A percentile compares a stretch with the other conserved stretches of the same genome.
phyloP scores from a whole-genome alignment of 2,113 vertebrate species.

The Cheilinus undulatus region DNA sequence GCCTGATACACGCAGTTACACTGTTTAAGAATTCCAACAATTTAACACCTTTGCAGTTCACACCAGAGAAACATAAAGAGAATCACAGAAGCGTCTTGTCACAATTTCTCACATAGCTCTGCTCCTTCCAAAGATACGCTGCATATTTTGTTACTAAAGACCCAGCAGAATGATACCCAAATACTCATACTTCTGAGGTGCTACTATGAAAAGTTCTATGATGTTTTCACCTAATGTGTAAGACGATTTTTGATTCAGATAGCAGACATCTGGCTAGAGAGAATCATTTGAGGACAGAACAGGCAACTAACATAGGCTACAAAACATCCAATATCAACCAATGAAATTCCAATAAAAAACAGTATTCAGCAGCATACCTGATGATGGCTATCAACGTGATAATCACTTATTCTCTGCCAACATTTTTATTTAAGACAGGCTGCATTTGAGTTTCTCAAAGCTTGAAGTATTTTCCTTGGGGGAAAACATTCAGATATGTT shows the following conservation, averaged over 20 bases:
- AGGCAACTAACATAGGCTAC: background rate
- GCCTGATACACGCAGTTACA: background rate
- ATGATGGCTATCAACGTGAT: too few species aligned
- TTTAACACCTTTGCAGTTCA: constrained; percentile 16
- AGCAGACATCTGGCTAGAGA: background rate
- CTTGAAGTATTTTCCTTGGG: too few species aligned
- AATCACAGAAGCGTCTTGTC: background rate
- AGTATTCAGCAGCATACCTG: too few species aligned
- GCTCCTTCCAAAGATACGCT: background rate
- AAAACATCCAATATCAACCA: background rate
- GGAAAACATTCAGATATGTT: too few species aligned
- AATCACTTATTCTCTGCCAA: too few species aligned
- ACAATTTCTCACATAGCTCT: background rate
- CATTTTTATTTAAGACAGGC: too few species aligned
- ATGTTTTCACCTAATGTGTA: constrained; percentile 3
- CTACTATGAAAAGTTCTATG: background rate
- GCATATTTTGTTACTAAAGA: constrained; percentile 1
- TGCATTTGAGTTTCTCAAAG: too few species aligned
- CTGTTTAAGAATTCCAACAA: background rate
- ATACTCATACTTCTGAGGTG: background rate
- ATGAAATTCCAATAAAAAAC: too few species aligned
- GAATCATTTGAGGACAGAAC: background rate
- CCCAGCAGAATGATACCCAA: background rate
- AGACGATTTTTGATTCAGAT: background rate
- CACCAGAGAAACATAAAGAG: background rate